Conservation (phyloP, 1,140 invertebrate species). For the Diabrotica virgifera region DNA sequence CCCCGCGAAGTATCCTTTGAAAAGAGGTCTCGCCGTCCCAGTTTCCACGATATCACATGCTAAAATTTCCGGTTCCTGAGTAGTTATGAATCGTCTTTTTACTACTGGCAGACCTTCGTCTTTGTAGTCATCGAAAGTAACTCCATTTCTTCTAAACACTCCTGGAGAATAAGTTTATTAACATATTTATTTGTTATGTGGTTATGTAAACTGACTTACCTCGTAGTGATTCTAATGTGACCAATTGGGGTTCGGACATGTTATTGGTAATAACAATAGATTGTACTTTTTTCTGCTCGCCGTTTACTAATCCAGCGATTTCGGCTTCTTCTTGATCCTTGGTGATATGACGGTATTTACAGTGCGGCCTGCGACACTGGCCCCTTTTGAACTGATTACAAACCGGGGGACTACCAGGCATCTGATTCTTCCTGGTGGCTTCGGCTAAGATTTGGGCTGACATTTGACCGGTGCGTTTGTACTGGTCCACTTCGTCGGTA, state of each 20-base stretch:
- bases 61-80: slow-evolving; percentile 26
- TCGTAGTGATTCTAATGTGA: slow-evolving; percentile 15
- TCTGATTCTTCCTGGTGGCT: slow-evolving; percentile 48
- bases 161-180: not conserved
- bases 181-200: not conserved
- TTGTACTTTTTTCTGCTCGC: slow-evolving; percentile 26
- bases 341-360: slow-evolving; percentile 56
- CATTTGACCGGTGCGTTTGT: slow-evolving; percentile 64
- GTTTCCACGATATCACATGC: slow-evolving; percentile 22
- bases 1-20: slow-evolving; percentile 45
- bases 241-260: slow-evolving; percentile 29
- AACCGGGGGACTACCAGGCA: slow-evolving; percentile 54
- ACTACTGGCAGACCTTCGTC: slow-evolving; percentile 36
- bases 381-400: slow-evolving; percentile 78
- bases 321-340: slow-evolving; percentile 50
- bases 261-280: slow-evolving; percentile 19
- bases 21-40: slow-evolving; percentile 27
- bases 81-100: slow-evolving; percentile 35
- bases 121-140: slow-evolving; percentile 35
- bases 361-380: slow-evolving; percentile 58
- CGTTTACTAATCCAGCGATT: slow-evolving; percentile 42
- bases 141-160: slow-evolving; percentile 26
- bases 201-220: slow-evolving; percentile 12
- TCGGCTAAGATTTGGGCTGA: slow-evolving; percentile 58
- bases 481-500: slow-evolving; percentile 72